Conservation (phyloP, 2,797 vertebrate species). For the Sciaenops ocellatus region DNA sequence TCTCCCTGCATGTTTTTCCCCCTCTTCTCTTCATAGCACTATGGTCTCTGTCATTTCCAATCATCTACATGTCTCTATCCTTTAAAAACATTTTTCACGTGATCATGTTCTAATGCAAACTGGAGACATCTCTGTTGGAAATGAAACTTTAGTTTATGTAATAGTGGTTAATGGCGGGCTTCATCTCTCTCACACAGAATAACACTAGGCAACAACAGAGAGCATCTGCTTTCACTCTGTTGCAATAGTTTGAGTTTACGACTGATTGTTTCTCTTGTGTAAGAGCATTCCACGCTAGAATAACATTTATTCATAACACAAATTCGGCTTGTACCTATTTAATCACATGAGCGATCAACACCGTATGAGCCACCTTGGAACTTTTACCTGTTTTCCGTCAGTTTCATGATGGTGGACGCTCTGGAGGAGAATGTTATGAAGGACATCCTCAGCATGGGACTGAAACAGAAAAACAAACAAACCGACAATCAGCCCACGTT, state of each 20-base stretch:
- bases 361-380: background rate
- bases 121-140: background rate
- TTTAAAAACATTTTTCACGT: background rate
- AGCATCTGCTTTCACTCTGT: constrained; percentile 50
- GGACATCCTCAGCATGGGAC: constrained; percentile 92
- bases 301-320: constrained; percentile 12
- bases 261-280: constrained; percentile 27
- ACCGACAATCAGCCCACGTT: background rate
- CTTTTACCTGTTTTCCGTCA: constrained; percentile 90
- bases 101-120: background rate
- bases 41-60: background rate
- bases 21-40: background rate
- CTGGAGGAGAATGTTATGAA: constrained; percentile 92
- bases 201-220: constrained; percentile 12
- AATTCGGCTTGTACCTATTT: background rate
- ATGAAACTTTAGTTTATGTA: background rate
- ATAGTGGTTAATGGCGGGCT: background rate
- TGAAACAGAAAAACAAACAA: constrained; percentile 68
- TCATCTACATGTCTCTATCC: background rate
- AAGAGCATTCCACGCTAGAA: background rate
- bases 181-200: background rate
- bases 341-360: background rate
- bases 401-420: constrained; percentile 86
- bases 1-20: background rate
- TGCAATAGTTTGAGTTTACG: constrained; percentile 21